Evolutionary conservation across 30 jellyfish, hydroid and myxozoan species (phyloP).

Genomic region (Aurelia coerulea): DNA sequence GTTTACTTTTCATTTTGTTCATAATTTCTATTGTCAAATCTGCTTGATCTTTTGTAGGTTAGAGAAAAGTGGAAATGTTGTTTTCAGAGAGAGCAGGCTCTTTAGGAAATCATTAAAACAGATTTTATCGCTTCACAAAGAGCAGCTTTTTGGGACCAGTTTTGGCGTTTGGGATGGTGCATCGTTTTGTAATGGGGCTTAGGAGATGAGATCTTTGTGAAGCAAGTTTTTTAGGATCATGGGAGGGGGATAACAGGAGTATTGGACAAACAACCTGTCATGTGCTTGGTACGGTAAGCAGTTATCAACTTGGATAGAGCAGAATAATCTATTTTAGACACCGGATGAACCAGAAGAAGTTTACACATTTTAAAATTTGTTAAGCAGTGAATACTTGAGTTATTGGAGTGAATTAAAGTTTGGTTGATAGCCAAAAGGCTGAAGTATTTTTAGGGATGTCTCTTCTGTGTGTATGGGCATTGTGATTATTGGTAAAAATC

Average conservation of each 20-base stretch:
- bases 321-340: too few species aligned
- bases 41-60: constrained; percentile 5
- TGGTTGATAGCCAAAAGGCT: too few species aligned
- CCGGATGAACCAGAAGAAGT: too few species aligned
- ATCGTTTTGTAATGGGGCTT: neutral
- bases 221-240: neutral
- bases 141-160: constrained; percentile 2
- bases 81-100: neutral
- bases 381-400: too few species aligned
- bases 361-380: too few species aligned
- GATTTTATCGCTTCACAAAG: neutral
- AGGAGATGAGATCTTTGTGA: neutral
- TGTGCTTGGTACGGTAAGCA: too few species aligned
- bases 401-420: too few species aligned
- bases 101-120: neutral
- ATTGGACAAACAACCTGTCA: too few species aligned
- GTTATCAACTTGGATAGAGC: too few species aligned
- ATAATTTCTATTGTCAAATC: neutral
- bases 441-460: too few species aligned
- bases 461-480: too few species aligned
- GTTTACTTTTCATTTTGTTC: constrained; percentile 9
- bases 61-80: neutral
- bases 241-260: neutral
- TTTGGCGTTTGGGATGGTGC: neutral
- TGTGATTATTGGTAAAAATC: too few species aligned